Conservation (phyloP, 2,888 invertebrate species). For the Cryptophagus acutangulus region DNA sequence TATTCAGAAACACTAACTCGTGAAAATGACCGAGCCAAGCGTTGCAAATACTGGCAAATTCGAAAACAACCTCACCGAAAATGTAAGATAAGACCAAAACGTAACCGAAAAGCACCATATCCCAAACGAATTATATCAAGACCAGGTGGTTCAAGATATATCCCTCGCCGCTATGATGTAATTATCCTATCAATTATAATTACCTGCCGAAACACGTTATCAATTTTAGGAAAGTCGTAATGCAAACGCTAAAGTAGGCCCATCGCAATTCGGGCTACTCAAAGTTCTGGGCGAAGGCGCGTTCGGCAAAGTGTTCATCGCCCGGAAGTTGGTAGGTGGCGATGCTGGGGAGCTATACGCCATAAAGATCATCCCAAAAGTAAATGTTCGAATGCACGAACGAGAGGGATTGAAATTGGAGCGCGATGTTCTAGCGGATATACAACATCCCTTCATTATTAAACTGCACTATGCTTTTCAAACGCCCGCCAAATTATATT, state of each 20-base stretch:
- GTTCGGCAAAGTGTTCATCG: constrained; percentile 97
- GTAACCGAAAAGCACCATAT: too few species aligned
- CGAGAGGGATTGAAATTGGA: constrained; percentile 98
- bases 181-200: too few species aligned
- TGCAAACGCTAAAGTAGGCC: constrained; percentile 92
- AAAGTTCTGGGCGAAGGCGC: constrained; percentile 96
- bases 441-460: constrained; percentile 98
- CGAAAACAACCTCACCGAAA: too few species aligned
- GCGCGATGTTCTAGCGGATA: constrained; percentile 96
- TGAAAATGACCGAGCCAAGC: too few species aligned
- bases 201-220: too few species aligned
- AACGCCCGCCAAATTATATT: constrained; percentile 97
- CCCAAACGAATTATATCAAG: too few species aligned
- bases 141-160: too few species aligned
- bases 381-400: constrained; percentile 95
- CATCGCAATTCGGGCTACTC: constrained; percentile 93
- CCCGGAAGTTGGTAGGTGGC: constrained; percentile 87
- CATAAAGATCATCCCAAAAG: constrained; percentile 98
- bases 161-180: too few species aligned
- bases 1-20: too few species aligned
- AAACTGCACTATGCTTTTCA: constrained; percentile 98
- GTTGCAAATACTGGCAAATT: too few species aligned
- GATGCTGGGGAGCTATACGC: constrained; percentile 96
- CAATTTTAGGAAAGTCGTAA: constrained; percentile 70
- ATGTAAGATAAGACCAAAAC: too few species aligned